phyloP scores from a whole-genome alignment of 2,113 vertebrate genomes.

The Otis tarda region DNA sequence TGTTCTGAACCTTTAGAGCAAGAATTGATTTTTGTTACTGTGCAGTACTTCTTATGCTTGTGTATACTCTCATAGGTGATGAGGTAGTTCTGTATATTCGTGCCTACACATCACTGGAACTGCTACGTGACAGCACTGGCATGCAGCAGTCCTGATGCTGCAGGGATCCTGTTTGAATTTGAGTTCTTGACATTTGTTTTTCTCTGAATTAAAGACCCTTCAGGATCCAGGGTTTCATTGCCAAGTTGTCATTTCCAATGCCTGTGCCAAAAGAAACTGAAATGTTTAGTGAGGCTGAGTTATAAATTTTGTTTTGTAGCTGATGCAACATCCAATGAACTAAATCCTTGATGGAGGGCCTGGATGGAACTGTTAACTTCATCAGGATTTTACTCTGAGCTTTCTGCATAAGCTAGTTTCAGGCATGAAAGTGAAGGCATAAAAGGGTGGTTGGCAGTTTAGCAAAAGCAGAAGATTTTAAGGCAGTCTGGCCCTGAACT shows the following conservation, averaged over 20 bases:
- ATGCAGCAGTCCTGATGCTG: not conserved
- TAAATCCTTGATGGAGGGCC: not conserved
- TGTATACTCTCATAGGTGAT: not conserved
- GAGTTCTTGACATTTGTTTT: not conserved
- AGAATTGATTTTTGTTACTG: not conserved
- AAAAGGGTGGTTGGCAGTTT: not conserved
- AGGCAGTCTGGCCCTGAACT: not conserved
- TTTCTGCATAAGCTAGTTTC: not conserved
- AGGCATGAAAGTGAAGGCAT: not conserved
- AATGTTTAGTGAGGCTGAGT: not conserved
- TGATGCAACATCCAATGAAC: not conserved
- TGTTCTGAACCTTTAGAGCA: not conserved
- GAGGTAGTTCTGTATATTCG: not conserved
- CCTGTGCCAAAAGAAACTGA: conserved; percentile 9
- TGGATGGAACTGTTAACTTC: not conserved
- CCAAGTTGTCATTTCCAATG: not conserved
- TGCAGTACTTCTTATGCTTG: not conserved
- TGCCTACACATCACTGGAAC: not conserved
- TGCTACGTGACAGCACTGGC: not conserved
- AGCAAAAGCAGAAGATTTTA: not conserved
- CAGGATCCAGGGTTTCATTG: not conserved
- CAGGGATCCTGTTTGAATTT: not conserved
- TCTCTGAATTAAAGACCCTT: conserved; percentile 33
- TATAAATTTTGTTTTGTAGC: not conserved
- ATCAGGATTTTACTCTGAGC: not conserved